Conservation (phyloP, 2,888 invertebrate genomes). For the Trisateles emortualis region DNA sequence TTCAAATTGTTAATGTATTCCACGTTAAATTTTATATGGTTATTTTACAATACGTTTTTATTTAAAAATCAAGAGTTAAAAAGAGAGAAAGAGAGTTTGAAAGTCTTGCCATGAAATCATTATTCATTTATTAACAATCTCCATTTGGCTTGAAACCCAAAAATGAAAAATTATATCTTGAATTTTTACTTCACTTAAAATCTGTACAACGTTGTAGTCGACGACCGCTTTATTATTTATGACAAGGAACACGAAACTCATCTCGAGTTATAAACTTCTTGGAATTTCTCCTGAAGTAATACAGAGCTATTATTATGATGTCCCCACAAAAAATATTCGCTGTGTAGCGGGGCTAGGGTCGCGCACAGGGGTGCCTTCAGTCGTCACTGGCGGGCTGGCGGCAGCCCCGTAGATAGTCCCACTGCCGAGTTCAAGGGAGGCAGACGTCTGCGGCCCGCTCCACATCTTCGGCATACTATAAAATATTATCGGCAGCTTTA, state of each 20-base stretch:
- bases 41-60: conserved; percentile 26
- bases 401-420: conserved; percentile 57
- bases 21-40: conserved; percentile 32
- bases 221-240: conserved; percentile 87
- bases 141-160: conserved; percentile 66
- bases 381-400: background rate
- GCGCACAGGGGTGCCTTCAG: conserved; percentile 52
- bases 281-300: conserved; percentile 87
- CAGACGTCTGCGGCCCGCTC: conserved; percentile 38
- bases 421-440: conserved; percentile 54
- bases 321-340: conserved; percentile 85
- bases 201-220: conserved; percentile 85
- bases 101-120: conserved; percentile 65
- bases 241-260: conserved; percentile 87
- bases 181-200: conserved; percentile 85
- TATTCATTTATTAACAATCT: conserved; percentile 74
- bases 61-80: conserved; percentile 28
- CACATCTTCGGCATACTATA: conserved; percentile 3
- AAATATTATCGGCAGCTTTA: conserved; percentile 20
- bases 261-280: conserved; percentile 87
- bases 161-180: conserved; percentile 81
- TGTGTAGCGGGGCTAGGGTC: conserved; percentile 68
- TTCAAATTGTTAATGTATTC: conserved; percentile 40
- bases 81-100: conserved; percentile 32
- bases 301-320: conserved; percentile 87